Evolutionary conservation across 2,113 vertebrate genomes (phyloP), one percentile per base, ranked within the genome.

Genomic region (Psettodes erumei): DNA sequence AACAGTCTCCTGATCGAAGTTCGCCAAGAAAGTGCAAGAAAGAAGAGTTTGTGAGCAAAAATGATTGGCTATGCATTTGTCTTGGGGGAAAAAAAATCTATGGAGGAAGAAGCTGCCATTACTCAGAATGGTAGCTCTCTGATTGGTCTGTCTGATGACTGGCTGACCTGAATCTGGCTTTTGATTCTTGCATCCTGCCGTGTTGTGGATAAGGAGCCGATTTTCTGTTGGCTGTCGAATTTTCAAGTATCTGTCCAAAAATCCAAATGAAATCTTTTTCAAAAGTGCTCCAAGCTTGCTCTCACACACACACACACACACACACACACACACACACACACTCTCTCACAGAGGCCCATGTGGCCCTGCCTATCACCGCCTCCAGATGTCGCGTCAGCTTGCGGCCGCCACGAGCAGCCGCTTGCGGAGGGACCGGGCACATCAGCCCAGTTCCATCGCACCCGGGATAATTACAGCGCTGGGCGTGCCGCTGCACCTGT

Each of bases 331-430:
- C 50, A 51, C 30, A 6, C 40, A 51, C 28, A 77, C 50, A 27
- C 43, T 50, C 40, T 50, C 50, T 23, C 43, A 71, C 51, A 28
- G 23, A 58, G 64, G 47, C 30, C 62, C 53, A 28, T 66, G 71
- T 60, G 25, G 45, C 42, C 12, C 42, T 61, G 45, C 43, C 59
- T 67, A 30, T 77, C 70, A 53, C 69, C 0, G 37, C 61, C 54
- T 63, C 77, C 82, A 87, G 74, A 79, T 85, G 82, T 83, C 72
- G 18, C 67, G 54, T 82, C 67, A 80, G 66, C 76, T 72, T 81
- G 84, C 71, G 75, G 81, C 64, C 15, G 8, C 77, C 54, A 43
- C 12, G 79, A 70, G 37, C 30, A 42, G 56, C 27, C 19, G 13
- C 40, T 43, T 38, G 7, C 27, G 40, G 28, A 42, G 16, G 33